These are phyloP conservation scores for Helicolenus hilgendorfi DNA, from an alignment of 2,797 vertebrate genomes.

Conservation along the genomic window DNA sequence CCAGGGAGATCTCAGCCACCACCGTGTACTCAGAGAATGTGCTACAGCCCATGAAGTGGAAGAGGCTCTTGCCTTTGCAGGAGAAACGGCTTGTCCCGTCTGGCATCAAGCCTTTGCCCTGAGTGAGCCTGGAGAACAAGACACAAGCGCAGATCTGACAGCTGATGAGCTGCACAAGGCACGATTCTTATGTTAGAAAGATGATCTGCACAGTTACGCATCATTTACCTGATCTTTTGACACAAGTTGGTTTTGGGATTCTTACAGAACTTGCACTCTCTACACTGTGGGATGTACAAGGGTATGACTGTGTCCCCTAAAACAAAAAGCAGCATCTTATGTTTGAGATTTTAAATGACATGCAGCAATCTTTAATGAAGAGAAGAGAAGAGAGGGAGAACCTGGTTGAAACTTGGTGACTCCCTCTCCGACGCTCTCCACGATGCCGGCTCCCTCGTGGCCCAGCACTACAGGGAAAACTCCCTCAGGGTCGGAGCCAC, in stretches of 20 bases:
- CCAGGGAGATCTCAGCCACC: constrained; percentile 95
- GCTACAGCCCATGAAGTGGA: constrained; percentile 97
- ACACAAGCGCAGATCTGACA: neutral
- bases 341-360: neutral
- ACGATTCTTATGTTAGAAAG: neutral
- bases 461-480: constrained; percentile 95
- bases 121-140: constrained; percentile 89
- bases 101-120: constrained; percentile 95
- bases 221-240: constrained; percentile 94
- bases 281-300: constrained; percentile 94
- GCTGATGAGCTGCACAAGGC: neutral
- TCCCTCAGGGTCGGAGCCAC: constrained; percentile 94
- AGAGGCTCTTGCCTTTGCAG: constrained; percentile 94
- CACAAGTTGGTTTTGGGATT: constrained; percentile 96
- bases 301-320: constrained; percentile 94
- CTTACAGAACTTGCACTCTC: constrained; percentile 96
- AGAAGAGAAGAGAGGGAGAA: neutral
- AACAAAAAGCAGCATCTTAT: neutral
- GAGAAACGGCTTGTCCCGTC: constrained; percentile 94
- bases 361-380: neutral
- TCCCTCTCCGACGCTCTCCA: constrained; percentile 95
- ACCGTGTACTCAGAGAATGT: constrained; percentile 96
- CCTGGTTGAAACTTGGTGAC: constrained; percentile 94
- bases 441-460: constrained; percentile 94
- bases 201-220: neutral